Conservation (phyloP, 2,797 vertebrate species). For the Uromys caudimaculatus region DNA sequence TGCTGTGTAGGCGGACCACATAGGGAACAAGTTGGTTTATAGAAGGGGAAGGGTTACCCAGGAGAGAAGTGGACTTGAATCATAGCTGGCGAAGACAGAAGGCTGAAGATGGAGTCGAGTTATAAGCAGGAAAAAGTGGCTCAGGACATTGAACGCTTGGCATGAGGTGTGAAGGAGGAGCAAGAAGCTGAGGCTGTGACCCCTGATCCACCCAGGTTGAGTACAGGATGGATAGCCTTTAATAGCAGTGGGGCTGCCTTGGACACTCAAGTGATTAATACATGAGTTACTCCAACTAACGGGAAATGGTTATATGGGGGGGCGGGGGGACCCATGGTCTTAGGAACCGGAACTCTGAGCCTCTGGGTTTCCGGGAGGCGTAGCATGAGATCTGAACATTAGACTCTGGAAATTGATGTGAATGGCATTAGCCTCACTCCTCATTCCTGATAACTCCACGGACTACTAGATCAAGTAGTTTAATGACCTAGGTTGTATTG, state of each 20-base stretch:
- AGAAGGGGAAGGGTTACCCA: neutral
- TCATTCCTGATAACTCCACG: neutral
- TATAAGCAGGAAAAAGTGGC: neutral
- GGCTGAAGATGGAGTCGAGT: neutral
- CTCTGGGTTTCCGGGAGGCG: neutral
- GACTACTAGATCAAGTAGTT: neutral
- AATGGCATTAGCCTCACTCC: neutral
- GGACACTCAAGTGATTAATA: neutral
- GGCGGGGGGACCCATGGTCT: no score
- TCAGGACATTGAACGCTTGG: neutral
- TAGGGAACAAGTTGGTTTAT: neutral
- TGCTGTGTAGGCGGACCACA: neutral
- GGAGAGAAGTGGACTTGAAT: neutral
- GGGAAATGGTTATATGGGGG: neutral
- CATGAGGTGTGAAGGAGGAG: neutral
- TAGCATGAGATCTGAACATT: no score
- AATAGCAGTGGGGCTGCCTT: neutral
- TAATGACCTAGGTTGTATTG: no score
- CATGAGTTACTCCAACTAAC: neutral
- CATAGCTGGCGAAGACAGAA: neutral
- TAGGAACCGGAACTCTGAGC: neutral
- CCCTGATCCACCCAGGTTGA: neutral
- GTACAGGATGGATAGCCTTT: no score
- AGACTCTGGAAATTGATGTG: neutral
- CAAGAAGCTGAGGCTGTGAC: neutral